A percentile compares a stretch with the other conserved stretches of the same genome.
Evolutionary conservation across 2,888 invertebrate species (phyloP).

Genomic region (Lasioglossum malachurum): DNA sequence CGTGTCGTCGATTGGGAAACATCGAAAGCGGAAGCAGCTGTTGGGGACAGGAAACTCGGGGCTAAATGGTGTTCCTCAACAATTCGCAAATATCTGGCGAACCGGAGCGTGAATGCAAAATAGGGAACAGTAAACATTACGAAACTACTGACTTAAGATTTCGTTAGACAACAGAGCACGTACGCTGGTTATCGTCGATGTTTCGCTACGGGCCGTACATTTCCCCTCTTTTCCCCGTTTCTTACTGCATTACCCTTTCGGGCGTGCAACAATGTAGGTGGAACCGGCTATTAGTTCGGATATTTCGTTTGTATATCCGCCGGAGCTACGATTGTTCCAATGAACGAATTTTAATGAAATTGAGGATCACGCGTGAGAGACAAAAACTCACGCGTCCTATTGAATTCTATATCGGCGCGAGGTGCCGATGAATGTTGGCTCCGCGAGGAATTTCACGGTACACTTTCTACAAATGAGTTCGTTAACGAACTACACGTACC

Average conservation of each 20-base stretch:
- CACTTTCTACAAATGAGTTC: constrained; percentile 57
- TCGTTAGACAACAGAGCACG: constrained; percentile 65
- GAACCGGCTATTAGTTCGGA: constrained; percentile 59
- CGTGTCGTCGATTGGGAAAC: background rate
- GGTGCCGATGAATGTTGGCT: constrained; percentile 33
- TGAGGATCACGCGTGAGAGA: constrained; percentile 53
- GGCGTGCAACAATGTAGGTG: constrained; percentile 31
- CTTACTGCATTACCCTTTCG: constrained; percentile 26
- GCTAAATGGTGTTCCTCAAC: constrained; percentile 17
- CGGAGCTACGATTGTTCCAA: constrained; percentile 52
- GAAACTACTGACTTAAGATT: constrained; percentile 58
- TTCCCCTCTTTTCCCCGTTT: constrained; percentile 30
- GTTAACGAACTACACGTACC: constrained; percentile 49
- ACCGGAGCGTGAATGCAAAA: constrained; percentile 23
- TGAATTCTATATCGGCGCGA: constrained; percentile 58
- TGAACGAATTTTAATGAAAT: constrained; percentile 70
- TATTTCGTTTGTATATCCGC: constrained; percentile 61
- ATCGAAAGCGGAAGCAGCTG: background rate
- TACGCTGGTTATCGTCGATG: constrained; percentile 65
- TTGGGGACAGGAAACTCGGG: background rate
- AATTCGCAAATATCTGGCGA: constrained; percentile 38
- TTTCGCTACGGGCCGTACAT: constrained; percentile 48
- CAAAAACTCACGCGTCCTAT: constrained; percentile 57
- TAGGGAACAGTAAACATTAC: constrained; percentile 41
- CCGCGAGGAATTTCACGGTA: constrained; percentile 41